These are phyloP conservation scores for Colaptes auratus DNA, from an alignment of 2,113 vertebrate species.

Conservation along the genomic window DNA sequence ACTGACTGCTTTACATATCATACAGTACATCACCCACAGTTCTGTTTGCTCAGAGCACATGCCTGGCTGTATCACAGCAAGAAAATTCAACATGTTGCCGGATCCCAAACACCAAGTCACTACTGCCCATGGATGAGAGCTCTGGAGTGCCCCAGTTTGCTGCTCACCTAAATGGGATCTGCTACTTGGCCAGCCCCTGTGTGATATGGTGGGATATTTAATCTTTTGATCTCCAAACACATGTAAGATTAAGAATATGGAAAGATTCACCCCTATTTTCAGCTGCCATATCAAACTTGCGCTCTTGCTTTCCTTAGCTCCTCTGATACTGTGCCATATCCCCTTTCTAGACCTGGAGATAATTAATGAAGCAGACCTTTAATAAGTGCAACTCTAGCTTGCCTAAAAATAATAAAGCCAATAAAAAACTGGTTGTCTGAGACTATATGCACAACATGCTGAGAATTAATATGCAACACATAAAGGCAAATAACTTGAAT, in stretches of 20 bases:
- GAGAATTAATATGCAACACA: background rate
- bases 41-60: background rate
- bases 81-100: background rate
- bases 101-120: background rate
- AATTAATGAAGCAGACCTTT: background rate
- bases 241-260: background rate
- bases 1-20: background rate
- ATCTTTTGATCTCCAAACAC: background rate
- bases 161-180: background rate
- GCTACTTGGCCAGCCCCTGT: background rate
- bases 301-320: background rate
- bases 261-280: background rate
- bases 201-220: background rate
- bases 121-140: background rate
- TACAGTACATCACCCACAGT: background rate
- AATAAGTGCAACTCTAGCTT: background rate
- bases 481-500: background rate
- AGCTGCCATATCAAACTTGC: background rate
- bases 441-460: background rate
- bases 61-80: rapidly evolving
- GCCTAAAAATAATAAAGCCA: background rate
- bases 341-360: background rate
- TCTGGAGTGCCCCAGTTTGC: background rate
- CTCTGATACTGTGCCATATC: background rate
- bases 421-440: background rate